These are phyloP conservation scores for Choloepus didactylus DNA, from an alignment of 2,797 vertebrate genomes.

Conservation along the genomic window DNA sequence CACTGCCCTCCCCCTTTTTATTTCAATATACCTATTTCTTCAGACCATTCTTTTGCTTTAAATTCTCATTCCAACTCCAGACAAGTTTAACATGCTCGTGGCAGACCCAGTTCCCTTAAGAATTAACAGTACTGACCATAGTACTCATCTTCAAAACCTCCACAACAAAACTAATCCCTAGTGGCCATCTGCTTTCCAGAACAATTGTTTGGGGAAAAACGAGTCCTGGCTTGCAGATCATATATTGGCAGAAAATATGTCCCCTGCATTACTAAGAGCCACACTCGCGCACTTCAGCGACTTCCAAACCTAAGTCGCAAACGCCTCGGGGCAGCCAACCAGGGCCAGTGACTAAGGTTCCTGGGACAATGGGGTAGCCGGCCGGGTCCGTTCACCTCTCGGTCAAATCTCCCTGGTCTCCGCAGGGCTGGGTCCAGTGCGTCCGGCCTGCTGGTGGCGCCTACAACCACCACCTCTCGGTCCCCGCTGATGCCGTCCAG, in stretches of 20 bases:
- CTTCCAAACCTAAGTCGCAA: neutral
- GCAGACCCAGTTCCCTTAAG: constrained; percentile 6
- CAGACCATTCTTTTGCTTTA: neutral
- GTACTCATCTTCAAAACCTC: neutral
- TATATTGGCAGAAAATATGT: neutral
- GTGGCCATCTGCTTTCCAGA: neutral
- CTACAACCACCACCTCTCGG: constrained; percentile 91
- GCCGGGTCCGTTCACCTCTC: constrained; percentile 90
- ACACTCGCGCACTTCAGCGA: neutral
- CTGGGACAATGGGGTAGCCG: neutral
- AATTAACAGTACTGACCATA: neutral
- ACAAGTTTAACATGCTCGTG: neutral
- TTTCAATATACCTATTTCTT: constrained; percentile 1
- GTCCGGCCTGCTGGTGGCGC: constrained; percentile 94
- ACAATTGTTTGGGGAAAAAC: neutral
- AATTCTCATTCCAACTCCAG: constrained; percentile 1
- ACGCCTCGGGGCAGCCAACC: neutral
- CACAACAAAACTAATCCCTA: neutral
- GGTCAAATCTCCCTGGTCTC: constrained; percentile 95
- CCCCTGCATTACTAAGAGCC: neutral
- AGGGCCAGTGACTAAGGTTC: neutral
- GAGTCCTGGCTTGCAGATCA: neutral
- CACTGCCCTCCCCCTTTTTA: neutral
- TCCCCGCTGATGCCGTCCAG: constrained; percentile 92
- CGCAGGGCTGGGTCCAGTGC: constrained; percentile 95